Evolutionary conservation across 2,888 invertebrate genomes (phyloP).

Genomic region (Nemotelus nigrinus): DNA sequence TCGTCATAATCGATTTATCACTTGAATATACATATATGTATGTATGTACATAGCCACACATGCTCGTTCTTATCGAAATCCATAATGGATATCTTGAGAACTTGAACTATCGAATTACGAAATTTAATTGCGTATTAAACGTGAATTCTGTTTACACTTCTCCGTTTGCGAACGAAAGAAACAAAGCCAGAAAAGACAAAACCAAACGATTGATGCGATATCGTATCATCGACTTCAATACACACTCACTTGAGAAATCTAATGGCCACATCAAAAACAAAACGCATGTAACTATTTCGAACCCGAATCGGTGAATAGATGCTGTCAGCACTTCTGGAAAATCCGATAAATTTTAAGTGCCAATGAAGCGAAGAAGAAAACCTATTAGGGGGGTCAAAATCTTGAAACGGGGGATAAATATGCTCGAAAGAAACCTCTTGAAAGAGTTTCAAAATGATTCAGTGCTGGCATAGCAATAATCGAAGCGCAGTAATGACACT

Average conservation of each 20-base stretch:
- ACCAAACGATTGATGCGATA: background rate
- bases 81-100: background rate
- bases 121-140: background rate
- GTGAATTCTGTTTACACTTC: background rate
- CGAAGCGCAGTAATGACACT: no score
- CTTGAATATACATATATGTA: no score
- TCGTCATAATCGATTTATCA: no score
- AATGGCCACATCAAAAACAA: slow-evolving; percentile 1
- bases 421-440: no score
- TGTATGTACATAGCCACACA: background rate
- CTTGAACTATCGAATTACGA: slow-evolving; percentile 8
- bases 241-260: slow-evolving; percentile 3
- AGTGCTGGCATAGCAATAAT: no score
- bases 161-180: background rate
- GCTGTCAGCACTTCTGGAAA: slow-evolving; percentile 39
- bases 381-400: background rate
- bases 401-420: no score
- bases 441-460: no score
- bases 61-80: background rate
- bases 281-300: background rate
- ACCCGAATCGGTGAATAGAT: slow-evolving; percentile 9
- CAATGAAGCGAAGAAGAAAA: slow-evolving; percentile 27
- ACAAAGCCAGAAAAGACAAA: background rate
- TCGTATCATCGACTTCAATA: background rate
- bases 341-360: slow-evolving; percentile 39